A percentile compares a stretch with the other conserved stretches of the same genome.
phyloP scores from a whole-genome alignment of 2,113 vertebrate species.

The Oreochromis niloticus region DNA sequence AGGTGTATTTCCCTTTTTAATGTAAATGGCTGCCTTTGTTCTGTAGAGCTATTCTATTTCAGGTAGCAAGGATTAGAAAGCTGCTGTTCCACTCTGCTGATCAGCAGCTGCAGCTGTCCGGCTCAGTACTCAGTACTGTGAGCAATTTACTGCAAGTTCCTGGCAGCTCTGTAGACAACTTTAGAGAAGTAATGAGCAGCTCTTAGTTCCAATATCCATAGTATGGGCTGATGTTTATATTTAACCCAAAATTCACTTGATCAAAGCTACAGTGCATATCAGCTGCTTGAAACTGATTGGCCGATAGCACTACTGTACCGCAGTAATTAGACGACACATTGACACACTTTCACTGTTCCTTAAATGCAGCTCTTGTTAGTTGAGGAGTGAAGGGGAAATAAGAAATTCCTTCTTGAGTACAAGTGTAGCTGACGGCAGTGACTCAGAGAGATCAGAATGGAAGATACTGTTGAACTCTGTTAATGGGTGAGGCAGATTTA shows the following conservation, averaged over 20 bases:
- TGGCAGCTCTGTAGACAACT: background rate
- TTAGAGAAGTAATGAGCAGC: constrained; percentile 47
- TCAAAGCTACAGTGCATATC: constrained; percentile 41
- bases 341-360: constrained; percentile 39
- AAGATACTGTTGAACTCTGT: constrained; percentile 21
- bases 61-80: background rate
- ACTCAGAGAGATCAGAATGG: background rate
- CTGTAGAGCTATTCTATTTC: background rate
- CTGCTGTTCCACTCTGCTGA: background rate
- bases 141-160: background rate
- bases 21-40: constrained; percentile 7
- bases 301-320: constrained; percentile 11
- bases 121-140: background rate
- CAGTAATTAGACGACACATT: constrained; percentile 53
- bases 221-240: constrained; percentile 26
- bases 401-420: background rate
- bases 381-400: background rate
- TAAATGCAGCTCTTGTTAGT: constrained; percentile 34
- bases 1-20: background rate
- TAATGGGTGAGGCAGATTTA: constrained; percentile 28
- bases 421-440: background rate
- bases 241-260: constrained; percentile 48
- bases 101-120: background rate
- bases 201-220: background rate
- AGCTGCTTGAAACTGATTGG: constrained; percentile 40